Conservation (phyloP, 2,797 vertebrate species). For the Scolopax rusticola region DNA sequence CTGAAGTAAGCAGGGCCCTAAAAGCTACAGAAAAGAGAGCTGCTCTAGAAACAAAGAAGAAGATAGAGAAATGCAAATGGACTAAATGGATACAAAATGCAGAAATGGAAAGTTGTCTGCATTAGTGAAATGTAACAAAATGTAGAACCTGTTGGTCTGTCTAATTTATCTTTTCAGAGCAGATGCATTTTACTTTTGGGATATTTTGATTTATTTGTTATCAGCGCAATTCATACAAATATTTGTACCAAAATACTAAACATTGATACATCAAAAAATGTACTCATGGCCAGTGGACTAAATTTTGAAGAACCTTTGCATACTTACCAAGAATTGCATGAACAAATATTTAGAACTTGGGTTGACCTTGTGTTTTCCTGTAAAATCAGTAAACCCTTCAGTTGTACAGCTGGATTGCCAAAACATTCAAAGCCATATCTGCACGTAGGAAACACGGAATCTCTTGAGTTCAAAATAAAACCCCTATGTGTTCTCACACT, state of each 20-base stretch:
- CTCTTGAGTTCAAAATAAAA: not conserved
- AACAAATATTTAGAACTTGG: not conserved
- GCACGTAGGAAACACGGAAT: not conserved
- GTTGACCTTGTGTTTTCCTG: not conserved
- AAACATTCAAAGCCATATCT: slow-evolving; percentile 1
- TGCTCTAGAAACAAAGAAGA: not conserved
- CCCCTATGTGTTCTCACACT: not conserved
- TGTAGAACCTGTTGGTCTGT: not conserved
- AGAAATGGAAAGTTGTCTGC: not conserved
- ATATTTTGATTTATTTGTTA: not conserved
- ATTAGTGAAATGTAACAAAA: not conserved
- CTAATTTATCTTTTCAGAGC: not conserved
- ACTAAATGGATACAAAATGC: not conserved
- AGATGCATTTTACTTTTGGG: not conserved
- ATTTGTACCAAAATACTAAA: not conserved
- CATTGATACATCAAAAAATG: not conserved
- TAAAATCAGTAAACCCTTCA: not conserved
- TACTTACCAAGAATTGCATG: not conserved
- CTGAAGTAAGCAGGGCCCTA: not conserved
- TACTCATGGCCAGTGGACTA: not conserved
- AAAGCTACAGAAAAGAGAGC: not conserved
- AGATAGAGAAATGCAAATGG: not conserved
- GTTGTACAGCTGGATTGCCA: not conserved
- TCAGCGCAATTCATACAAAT: not conserved
- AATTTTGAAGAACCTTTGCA: not conserved